These are phyloP conservation scores for Syncerus caffer DNA, from an alignment of 2,797 vertebrate species.

Conservation along the genomic window DNA sequence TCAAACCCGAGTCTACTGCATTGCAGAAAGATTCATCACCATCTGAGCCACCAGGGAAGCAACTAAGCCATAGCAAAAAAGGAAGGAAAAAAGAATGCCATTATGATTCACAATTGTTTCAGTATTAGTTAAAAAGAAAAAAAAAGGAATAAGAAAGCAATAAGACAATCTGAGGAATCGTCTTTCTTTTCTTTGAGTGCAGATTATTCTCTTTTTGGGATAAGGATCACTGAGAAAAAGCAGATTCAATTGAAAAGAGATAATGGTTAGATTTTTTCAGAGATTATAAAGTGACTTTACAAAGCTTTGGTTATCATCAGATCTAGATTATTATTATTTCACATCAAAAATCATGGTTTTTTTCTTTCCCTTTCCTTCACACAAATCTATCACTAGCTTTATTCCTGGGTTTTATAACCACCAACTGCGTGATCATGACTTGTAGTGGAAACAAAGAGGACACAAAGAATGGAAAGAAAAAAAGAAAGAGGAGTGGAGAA, in stretches of 20 bases:
- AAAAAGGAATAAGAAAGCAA: neutral
- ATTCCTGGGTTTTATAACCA: neutral
- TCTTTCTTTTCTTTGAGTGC: neutral
- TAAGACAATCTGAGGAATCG: neutral
- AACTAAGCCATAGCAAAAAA: neutral
- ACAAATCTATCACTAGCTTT: neutral
- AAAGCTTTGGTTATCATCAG: neutral
- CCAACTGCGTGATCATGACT: neutral
- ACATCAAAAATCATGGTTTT: neutral
- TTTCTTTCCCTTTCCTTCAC: neutral
- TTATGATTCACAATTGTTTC: neutral
- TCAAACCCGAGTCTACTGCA: neutral
- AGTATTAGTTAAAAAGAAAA: neutral
- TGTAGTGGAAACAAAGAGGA: neutral
- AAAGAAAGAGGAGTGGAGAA: neutral
- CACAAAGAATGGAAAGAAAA: neutral
- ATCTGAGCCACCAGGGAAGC: neutral
- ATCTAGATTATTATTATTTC: neutral
- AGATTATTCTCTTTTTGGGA: neutral
- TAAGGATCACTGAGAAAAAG: slow-evolving; percentile 4
- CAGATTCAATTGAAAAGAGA: neutral
- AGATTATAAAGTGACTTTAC: neutral
- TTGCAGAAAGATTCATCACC: neutral
- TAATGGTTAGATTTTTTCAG: neutral
- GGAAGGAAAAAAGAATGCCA: neutral